phyloP scores from a whole-genome alignment of 2,888 invertebrate species.

The Scaptomyza tumidula region DNA sequence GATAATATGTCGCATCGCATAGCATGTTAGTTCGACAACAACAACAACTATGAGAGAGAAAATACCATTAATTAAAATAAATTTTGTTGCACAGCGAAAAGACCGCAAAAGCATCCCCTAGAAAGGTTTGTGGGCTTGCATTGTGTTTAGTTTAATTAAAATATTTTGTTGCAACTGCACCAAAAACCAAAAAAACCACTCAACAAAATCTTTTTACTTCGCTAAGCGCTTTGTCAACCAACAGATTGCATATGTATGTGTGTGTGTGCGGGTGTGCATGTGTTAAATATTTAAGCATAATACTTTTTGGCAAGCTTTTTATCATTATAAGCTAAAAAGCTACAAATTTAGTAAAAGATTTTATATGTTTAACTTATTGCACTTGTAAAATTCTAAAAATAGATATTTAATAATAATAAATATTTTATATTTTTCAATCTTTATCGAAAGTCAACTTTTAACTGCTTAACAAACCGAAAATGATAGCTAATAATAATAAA shows the following conservation, averaged over 20 bases:
- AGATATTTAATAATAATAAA: too few relatives aligned
- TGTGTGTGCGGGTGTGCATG: too few relatives aligned
- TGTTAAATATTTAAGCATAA: background rate
- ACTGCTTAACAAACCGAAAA: too few relatives aligned
- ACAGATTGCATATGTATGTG: too few relatives aligned
- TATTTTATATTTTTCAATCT: too few relatives aligned
- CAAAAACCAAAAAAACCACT: constrained; percentile 5
- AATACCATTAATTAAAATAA: constrained; percentile 56
- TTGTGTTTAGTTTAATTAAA: constrained; percentile 50
- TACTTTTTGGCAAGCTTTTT: background rate
- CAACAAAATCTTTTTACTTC: constrained; percentile 1
- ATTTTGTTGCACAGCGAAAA: constrained; percentile 23
- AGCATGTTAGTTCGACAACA: too few relatives aligned
- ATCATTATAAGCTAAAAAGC: too few relatives aligned
- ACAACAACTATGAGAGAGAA: constrained; percentile 4
- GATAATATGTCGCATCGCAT: constrained; percentile 25
- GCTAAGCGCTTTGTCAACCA: background rate
- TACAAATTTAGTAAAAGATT: background rate
- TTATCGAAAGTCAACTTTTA: too few relatives aligned
- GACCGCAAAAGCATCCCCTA: constrained; percentile 23
- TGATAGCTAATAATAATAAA: too few relatives aligned
- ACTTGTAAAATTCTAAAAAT: background rate
- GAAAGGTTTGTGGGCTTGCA: constrained; percentile 32
- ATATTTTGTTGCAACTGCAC: constrained; percentile 19
- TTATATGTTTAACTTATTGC: background rate